Evolutionary conservation across 2,888 invertebrate species (phyloP).

Genomic region (Athalia circularis): DNA sequence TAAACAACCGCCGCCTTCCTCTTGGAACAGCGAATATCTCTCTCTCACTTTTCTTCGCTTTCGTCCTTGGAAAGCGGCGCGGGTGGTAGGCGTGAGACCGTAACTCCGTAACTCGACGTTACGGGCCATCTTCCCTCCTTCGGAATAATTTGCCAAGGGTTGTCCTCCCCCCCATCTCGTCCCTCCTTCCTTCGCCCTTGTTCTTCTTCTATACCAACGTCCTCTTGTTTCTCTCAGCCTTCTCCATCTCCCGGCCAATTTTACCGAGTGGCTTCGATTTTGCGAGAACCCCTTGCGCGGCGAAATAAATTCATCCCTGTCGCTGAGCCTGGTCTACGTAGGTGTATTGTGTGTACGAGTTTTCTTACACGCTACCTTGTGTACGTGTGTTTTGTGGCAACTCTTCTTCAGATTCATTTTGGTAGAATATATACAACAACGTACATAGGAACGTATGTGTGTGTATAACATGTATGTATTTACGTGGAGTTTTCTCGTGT

Average conservation of each 20-base stretch:
- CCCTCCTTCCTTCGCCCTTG: background rate
- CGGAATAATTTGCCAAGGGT: slow-evolving; percentile 24
- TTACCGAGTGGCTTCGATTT: slow-evolving; percentile 42
- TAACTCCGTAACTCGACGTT: slow-evolving; percentile 35
- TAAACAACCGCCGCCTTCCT: slow-evolving; percentile 19
- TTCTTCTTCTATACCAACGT: too few relatives aligned
- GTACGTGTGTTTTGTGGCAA: background rate
- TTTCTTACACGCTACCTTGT: background rate
- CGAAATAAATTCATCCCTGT: slow-evolving; percentile 19
- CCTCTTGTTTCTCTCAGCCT: too few relatives aligned
- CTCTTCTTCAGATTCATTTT: too few relatives aligned
- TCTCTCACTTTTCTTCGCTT: background rate
- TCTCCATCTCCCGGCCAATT: slow-evolving; percentile 20
- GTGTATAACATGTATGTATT: too few relatives aligned
- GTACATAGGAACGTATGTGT: too few relatives aligned
- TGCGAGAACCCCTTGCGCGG: slow-evolving; percentile 4
- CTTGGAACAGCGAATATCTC: too few relatives aligned
- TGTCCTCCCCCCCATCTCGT: background rate
- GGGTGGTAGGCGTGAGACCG: slow-evolving; percentile 23
- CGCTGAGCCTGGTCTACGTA: background rate
- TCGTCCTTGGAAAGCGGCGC: background rate
- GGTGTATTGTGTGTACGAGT: background rate
- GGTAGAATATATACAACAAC: too few relatives aligned
- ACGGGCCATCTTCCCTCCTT: slow-evolving; percentile 25
- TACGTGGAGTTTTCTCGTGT: too few relatives aligned